Evolutionary conservation across 92 coral and sea anemone genomes (phyloP), one percentile per base, ranked within the genome.

Genomic region (Actinernus sp.): DNA sequence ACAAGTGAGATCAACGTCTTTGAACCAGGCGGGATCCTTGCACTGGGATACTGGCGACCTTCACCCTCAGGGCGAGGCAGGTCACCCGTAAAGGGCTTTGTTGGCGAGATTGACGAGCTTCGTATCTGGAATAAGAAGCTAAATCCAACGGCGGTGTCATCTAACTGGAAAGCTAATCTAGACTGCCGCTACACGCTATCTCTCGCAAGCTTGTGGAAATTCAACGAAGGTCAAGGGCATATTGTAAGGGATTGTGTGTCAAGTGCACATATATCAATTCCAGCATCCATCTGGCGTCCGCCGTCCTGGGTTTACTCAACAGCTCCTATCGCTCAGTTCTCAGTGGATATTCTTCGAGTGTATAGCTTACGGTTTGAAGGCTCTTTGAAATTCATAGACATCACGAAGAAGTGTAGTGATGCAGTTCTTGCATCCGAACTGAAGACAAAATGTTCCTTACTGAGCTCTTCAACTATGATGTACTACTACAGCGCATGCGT

Each of bases 111-210:
- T n/a, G 98, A 94, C 32, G 98, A 94, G 46, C 88, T 94, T 8
- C 87, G 98, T 46, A 87, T 94, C 26, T 94, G 98, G 98, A 94
- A 94, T 71, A 81, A 61, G 53, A 88, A 87, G 59, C 80, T 84
- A 20, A 84, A 76, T 29, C 83, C 91, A 9, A 54, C 74, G 17
- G 73, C 88, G 10, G 81, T 94, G 22, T 68, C 86, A 21, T 64
- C 75, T 20, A 71, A 79, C 44, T 79, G 88, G 68, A 66, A 63
- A 54, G 23, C 33, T 36, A 75, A 87, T 37, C 13, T 94, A 5
- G 88, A 81, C 47, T 91, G 97, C 62, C 74, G 65, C 22, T 53
- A 26, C 26, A 55, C 78, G 21, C 68, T 36, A 34, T 36, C 57
- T 44, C 88, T 94, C 27, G 94, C 98, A 26, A 91, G 81, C 55